Conservation (phyloP, 2,888 invertebrate genomes). For the Cheilosia scutellata region DNA sequence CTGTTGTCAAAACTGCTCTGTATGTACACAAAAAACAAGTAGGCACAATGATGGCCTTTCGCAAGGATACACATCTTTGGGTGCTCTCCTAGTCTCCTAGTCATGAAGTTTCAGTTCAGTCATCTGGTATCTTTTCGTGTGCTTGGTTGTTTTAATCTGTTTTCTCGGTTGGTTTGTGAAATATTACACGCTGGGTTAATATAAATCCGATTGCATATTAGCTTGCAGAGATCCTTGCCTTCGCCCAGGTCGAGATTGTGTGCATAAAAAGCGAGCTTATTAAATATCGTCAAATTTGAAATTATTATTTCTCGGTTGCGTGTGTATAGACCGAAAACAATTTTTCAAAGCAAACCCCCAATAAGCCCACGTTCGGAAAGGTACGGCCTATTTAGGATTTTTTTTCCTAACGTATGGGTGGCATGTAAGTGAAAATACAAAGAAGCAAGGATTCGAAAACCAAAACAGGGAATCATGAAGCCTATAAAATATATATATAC, state of each 20-base stretch:
- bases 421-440: conserved; percentile 42
- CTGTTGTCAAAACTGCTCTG: conserved; percentile 63
- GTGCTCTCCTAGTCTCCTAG: conserved; percentile 30
- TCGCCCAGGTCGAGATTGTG: conserved; percentile 29
- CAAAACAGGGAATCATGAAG: conserved; percentile 21
- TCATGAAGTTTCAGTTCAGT: conserved; percentile 64
- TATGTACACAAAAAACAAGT: conserved; percentile 54
- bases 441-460: conserved; percentile 13
- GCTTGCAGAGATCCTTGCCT: conserved; percentile 13
- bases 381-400: conserved; percentile 29
- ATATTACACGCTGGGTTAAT: conserved; percentile 40
- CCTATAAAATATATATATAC: conserved; percentile 4
- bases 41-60: conserved; percentile 56
- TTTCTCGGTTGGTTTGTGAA: conserved; percentile 48
- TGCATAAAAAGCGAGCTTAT: conserved; percentile 26
- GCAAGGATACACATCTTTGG: conserved; percentile 71
- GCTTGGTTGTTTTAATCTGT: conserved; percentile 13
- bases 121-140: conserved; percentile 68
- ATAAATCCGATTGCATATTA: conserved; percentile 43
- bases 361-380: conserved; percentile 31
- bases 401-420: conserved; percentile 54
- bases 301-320: conserved; percentile 17
- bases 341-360: background rate
- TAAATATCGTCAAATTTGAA: conserved; percentile 22
- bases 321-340: conserved; percentile 20